These are phyloP conservation scores for Oreotrochilus melanogaster DNA, from an alignment of 2,113 vertebrate species.

Conservation along the genomic window DNA sequence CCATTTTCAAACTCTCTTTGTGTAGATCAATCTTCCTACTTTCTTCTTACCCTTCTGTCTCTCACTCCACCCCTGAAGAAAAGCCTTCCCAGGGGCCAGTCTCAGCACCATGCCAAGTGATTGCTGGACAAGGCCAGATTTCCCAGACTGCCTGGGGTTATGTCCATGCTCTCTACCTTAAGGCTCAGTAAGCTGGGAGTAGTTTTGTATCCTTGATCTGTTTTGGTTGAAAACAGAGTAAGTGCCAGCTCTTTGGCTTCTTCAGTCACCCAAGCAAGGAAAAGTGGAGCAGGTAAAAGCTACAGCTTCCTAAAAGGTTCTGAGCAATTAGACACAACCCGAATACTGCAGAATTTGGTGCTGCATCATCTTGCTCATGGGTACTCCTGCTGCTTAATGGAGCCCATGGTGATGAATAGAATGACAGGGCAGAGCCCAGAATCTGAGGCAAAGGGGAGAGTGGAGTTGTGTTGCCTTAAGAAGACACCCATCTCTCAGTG, in stretches of 20 bases:
- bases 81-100: background rate
- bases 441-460: background rate
- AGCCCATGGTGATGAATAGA: background rate
- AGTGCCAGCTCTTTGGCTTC: background rate
- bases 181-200: background rate
- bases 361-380: background rate
- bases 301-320: background rate
- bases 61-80: accelerated
- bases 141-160: background rate
- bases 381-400: background rate
- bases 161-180: background rate
- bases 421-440: background rate
- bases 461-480: background rate
- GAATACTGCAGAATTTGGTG: background rate
- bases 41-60: background rate
- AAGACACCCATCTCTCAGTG: background rate
- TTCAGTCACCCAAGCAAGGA: background rate
- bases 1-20: background rate
- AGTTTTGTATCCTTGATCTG: background rate
- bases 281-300: background rate
- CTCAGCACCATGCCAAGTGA: background rate
- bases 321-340: background rate
- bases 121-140: background rate
- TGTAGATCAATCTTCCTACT: background rate
- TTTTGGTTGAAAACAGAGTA: background rate